phyloP scores from a whole-genome alignment of 2,888 invertebrate species.

The Parnassius smintheus region DNA sequence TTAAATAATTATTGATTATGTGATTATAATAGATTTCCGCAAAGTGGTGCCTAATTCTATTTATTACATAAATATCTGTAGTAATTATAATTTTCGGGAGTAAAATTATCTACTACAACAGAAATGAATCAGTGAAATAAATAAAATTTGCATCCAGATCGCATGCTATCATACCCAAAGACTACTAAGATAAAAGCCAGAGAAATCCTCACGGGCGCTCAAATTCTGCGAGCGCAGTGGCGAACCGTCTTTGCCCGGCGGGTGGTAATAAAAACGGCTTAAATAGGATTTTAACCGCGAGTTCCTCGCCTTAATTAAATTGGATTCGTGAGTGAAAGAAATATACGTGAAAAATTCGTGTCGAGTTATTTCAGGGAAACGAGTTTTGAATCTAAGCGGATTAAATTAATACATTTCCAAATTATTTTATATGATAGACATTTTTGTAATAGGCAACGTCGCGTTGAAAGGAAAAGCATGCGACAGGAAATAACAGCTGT shows the following conservation, averaged over 20 bases:
- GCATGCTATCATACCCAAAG: slow-evolving; percentile 60
- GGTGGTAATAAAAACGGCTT: slow-evolving; percentile 81
- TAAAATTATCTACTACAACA: slow-evolving; percentile 30
- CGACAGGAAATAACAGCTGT: slow-evolving; percentile 67
- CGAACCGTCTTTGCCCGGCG: slow-evolving; percentile 76
- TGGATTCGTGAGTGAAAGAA: slow-evolving; percentile 79
- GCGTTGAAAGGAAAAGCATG: slow-evolving; percentile 43
- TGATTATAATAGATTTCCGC: too few relatives aligned
- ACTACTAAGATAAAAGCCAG: slow-evolving; percentile 69
- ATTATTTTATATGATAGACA: slow-evolving; percentile 42
- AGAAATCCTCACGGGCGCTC: slow-evolving; percentile 71
- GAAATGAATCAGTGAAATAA: slow-evolving; percentile 42
- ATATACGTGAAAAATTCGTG: slow-evolving; percentile 78
- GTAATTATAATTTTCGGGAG: slow-evolving; percentile 45
- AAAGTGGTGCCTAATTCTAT: too few relatives aligned
- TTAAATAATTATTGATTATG: too few relatives aligned
- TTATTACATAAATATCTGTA: too few relatives aligned
- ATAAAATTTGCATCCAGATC: slow-evolving; percentile 67
- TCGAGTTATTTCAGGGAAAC: slow-evolving; percentile 73
- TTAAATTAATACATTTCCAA: slow-evolving; percentile 50
- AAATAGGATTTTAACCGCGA: slow-evolving; percentile 81
- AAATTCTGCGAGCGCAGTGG: slow-evolving; percentile 74
- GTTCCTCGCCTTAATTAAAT: slow-evolving; percentile 80
- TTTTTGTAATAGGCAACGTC: slow-evolving; percentile 33
- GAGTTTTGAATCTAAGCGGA: slow-evolving; percentile 70